Base-by-base conservation (phyloP, 2,113 vertebrate genomes). In the Anguilla rostrata region DNA sequence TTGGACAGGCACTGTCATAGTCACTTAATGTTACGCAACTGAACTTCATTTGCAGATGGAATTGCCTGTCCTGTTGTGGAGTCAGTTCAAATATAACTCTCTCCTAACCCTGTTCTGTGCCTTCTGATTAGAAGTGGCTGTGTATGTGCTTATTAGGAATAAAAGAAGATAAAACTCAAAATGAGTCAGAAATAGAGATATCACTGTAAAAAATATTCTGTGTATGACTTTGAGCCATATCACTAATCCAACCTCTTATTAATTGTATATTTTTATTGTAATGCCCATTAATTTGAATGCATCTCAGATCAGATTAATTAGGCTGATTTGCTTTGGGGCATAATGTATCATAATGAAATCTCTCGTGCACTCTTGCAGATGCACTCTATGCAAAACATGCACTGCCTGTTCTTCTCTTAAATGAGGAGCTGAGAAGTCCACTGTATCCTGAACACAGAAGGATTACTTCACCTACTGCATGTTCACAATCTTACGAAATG, bases 321-420 rank as follows among this genome's bases (percentile, higher is more conserved):
- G 56, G 39, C 81, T 81, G 49, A 57, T 46, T 80, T 86, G 53
- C 79, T 81, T 81, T 49, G 40, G 79, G 85, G 79, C n/a, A 86
- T 34, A n/a, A 66, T 86, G 40, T 63, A 86, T 86, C 78, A 66
- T 46, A 86, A 81, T 81, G 79, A 86, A 86, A 81, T 86, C 84
- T 81, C 29, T 85, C 60, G 71, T 85, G 71, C 3, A 53, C 34
- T 22, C 75, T 56, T 57, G 84, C 75, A 79, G 71, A 29, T 43
- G 63, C 84, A 78, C 84, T 81, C 84, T 78, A 78, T 85, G 78
- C 16, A 43, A 78, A 81, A 78, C 63, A 22, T 78, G 63, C 84
- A 40, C 49, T 78, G 40, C 60, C 40, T 22, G 66, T 16, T 34
- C 66, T 78, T 1, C 83, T 40, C 83, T 66, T 84, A 40, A 75